A percentile compares a stretch with the other conserved stretches of the same genome.
Conservation (phyloP, 2,797 vertebrate species). For the Fratercula arctica region DNA sequence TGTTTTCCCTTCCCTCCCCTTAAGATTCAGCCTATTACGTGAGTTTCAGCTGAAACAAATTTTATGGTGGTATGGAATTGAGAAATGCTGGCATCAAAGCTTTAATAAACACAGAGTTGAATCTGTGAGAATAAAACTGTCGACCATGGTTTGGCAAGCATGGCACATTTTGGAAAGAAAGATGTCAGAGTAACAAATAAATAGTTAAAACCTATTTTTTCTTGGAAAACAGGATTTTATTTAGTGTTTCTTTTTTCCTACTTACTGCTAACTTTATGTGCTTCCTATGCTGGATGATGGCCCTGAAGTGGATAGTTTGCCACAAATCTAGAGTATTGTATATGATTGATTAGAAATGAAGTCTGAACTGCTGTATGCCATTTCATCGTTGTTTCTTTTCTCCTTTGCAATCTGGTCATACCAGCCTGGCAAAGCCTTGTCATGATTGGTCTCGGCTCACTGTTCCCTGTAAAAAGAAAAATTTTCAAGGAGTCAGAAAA, state of each 20-base stretch:
- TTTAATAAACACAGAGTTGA: neutral
- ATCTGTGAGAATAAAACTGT: neutral
- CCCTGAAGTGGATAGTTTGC: neutral
- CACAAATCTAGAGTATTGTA: neutral
- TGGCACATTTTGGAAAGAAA: neutral
- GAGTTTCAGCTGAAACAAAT: neutral
- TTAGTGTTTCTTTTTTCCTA: neutral
- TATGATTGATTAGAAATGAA: neutral
- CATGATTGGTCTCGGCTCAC: fast-evolving
- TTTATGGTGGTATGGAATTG: neutral
- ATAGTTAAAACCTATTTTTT: neutral
- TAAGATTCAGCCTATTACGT: neutral
- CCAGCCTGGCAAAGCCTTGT: neutral
- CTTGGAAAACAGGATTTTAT: neutral
- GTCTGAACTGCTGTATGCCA: neutral
- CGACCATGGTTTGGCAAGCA: neutral
- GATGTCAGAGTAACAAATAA: neutral
- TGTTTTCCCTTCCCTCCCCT: neutral
- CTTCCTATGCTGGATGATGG: neutral
- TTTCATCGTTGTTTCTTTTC: neutral
- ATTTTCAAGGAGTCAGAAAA: neutral
- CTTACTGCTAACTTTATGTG: neutral
- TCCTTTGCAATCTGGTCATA: neutral
- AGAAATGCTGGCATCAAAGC: constrained; percentile 5
- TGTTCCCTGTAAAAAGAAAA: neutral